Evolutionary conservation across 2,113 vertebrate genomes (phyloP).

Genomic region (Pimephales promelas): DNA sequence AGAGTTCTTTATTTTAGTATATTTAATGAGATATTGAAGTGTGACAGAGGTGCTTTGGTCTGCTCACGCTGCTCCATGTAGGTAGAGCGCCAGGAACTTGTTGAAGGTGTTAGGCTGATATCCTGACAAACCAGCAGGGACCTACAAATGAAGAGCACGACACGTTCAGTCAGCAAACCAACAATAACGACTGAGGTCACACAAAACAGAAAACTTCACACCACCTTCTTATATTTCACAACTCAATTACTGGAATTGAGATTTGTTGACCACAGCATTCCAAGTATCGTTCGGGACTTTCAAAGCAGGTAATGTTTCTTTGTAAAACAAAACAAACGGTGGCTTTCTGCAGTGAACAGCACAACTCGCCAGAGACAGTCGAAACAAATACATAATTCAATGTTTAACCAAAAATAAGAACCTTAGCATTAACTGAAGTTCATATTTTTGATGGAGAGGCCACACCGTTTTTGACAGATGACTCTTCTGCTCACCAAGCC

Average conservation of each 20-base stretch:
- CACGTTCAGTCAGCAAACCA: not conserved
- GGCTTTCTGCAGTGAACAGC: not conserved
- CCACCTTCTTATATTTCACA: not conserved
- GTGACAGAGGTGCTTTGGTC: conserved; percentile 45
- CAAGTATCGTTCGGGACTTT: not conserved
- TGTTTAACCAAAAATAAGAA: not conserved
- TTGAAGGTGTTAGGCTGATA: conserved; percentile 88
- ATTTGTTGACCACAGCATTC: not conserved
- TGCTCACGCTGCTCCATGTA: conserved; percentile 82
- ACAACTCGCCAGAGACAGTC: not conserved
- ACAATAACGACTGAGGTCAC: not conserved
- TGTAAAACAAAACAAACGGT: not conserved
- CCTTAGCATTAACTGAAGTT: not conserved
- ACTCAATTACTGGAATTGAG: not conserved
- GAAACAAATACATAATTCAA: not conserved
- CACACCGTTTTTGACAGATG: not conserved
- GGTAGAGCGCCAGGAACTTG: conserved; percentile 92
- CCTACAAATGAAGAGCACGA: conserved; percentile 70
- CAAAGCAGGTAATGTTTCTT: not conserved
- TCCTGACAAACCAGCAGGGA: conserved; percentile 86
- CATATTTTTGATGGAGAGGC: not conserved
- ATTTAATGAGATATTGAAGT: not conserved
- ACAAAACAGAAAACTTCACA: conserved; percentile 1
- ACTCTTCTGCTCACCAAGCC: not conserved
- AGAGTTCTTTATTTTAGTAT: not conserved